Evolutionary conservation across 2,888 invertebrate species (phyloP).

Genomic region (Cacoxenus indagator): DNA sequence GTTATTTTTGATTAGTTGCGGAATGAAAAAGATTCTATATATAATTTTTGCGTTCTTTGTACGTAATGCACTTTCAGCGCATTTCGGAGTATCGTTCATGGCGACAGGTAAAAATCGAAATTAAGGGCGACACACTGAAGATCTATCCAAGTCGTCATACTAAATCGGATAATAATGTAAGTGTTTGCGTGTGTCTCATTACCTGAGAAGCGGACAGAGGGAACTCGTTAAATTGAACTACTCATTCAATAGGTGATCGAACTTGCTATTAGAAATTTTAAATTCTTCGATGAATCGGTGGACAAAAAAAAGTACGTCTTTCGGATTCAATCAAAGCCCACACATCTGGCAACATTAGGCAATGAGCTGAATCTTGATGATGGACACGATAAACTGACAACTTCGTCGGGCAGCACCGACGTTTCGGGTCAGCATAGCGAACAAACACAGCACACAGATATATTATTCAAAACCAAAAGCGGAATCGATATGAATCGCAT

Average conservation of each 20-base stretch:
- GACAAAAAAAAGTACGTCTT: conserved; percentile 83
- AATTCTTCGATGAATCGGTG: conserved; percentile 67
- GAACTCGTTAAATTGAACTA: not conserved
- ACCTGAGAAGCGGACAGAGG: no score
- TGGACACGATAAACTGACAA: conserved; percentile 54
- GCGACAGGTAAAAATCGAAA: conserved; percentile 80
- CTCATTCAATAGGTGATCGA: conserved; percentile 63
- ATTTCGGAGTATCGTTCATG: conserved; percentile 84
- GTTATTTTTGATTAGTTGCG: no score
- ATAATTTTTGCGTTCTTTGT: no score
- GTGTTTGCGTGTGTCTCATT: no score
- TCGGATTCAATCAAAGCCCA: conserved; percentile 81
- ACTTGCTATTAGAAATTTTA: conserved; percentile 69
- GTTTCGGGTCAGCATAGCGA: conserved; percentile 39
- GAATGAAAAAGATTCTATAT: no score
- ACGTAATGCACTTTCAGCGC: conserved; percentile 50
- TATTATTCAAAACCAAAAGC: conserved; percentile 68
- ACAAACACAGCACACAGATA: conserved; percentile 63
- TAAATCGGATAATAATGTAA: conserved; percentile 69
- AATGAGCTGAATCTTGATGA: conserved; percentile 72
- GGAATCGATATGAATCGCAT: conserved; percentile 68
- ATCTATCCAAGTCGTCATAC: conserved; percentile 66
- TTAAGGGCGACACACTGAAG: conserved; percentile 67
- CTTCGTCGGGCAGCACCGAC: conserved; percentile 57
- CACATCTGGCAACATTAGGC: conserved; percentile 61